phyloP scores from a whole-genome alignment of 2,113 vertebrate genomes.

The Phodopus roborovskii region DNA sequence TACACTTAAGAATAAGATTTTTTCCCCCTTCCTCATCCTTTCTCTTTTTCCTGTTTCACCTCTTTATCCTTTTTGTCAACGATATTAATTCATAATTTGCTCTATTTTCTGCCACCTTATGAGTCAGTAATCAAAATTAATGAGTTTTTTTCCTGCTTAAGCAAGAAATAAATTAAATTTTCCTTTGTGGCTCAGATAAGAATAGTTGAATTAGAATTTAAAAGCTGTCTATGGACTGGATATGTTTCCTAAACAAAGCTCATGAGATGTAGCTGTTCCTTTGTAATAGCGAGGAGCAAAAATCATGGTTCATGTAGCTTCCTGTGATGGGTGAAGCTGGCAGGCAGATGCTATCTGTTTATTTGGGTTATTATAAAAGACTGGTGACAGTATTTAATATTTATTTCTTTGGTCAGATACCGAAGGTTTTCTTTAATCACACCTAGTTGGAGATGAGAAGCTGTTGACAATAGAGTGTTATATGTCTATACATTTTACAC shows the following conservation, averaged over 20 bases:
- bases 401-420: conserved; percentile 22
- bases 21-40: not conserved
- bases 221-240: conserved; percentile 38
- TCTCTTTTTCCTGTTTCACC: not conserved
- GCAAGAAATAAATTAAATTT: conserved; percentile 57
- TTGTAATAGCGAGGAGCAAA: not conserved
- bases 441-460: conserved; percentile 8
- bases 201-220: conserved; percentile 58
- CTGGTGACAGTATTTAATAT: not conserved
- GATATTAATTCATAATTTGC: conserved; percentile 41
- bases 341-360: conserved; percentile 51
- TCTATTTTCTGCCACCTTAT: not conserved
- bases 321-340: not conserved
- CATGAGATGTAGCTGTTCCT: not conserved
- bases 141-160: conserved; percentile 37
- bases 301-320: not conserved
- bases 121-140: conserved; percentile 42
- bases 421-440: conserved; percentile 41
- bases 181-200: conserved; percentile 59
- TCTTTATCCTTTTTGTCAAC: not conserved
- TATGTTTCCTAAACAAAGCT: conserved; percentile 54
- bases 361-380: conserved; percentile 16
- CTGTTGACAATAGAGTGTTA: not conserved
- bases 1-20: not conserved
- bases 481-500: not conserved